Evolutionary conservation across 2,797 vertebrate species (phyloP).

Genomic region (Argyrosomus regius): DNA sequence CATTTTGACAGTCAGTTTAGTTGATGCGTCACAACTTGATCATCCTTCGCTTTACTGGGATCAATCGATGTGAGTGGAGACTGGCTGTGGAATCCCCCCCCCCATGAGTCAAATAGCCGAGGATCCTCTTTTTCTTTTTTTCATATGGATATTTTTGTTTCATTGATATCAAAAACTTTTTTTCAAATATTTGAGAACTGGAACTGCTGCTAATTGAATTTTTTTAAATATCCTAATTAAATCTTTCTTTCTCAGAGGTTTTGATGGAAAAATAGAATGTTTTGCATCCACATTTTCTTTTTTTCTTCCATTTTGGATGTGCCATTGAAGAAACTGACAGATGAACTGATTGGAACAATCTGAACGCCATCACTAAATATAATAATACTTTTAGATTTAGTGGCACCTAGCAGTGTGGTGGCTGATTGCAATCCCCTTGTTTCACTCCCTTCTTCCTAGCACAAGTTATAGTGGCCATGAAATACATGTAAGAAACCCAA

Average conservation of each 20-base stretch:
- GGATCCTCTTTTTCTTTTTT: not conserved
- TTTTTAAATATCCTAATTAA: not conserved
- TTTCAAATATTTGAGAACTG: not conserved
- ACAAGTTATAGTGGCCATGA: no score
- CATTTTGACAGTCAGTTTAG: constrained; percentile 42
- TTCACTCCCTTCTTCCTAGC: no score
- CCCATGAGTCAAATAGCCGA: not conserved
- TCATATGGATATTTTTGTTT: not conserved
- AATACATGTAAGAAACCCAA: no score
- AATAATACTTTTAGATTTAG: no score
- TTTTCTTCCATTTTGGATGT: not conserved
- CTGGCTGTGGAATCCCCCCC: not conserved
- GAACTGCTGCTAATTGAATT: not conserved
- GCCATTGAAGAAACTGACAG: not conserved
- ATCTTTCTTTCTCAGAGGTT: not conserved
- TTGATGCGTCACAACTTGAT: constrained; percentile 50
- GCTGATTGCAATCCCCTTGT: no score
- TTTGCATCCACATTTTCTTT: not conserved
- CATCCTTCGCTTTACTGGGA: constrained; percentile 14
- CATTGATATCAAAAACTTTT: not conserved
- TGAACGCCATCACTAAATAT: not conserved
- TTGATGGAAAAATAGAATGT: not conserved
- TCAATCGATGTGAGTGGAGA: not conserved
- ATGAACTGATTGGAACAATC: not conserved
- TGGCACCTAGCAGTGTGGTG: no score